These are phyloP conservation scores for Lamellibrachia satsuma DNA, from an alignment of 2,888 invertebrate genomes.

Conservation along the genomic window DNA sequence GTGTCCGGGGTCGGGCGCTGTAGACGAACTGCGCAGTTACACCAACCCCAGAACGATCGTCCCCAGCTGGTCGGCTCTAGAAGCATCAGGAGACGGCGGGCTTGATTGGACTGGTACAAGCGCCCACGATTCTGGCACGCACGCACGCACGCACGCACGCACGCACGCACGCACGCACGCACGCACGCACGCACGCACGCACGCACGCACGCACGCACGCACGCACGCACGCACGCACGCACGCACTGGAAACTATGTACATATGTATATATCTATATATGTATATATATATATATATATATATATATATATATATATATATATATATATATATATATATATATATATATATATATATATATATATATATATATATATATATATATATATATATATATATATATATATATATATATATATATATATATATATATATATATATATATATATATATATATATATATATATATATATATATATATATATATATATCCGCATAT, in stretches of 20 bases:
- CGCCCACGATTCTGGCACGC: too few relatives aligned
- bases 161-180: too few relatives aligned
- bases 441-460: neutral
- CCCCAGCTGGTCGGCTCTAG: too few relatives aligned
- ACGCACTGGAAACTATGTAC: too few relatives aligned
- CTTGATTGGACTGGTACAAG: neutral
- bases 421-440: neutral
- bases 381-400: neutral
- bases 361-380: neutral
- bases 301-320: neutral
- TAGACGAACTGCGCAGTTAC: too few relatives aligned
- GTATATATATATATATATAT: neutral
- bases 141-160: too few relatives aligned
- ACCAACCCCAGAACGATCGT: too few relatives aligned
- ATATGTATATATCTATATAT: neutral
- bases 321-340: neutral
- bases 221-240: too few relatives aligned
- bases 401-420: neutral
- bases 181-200: too few relatives aligned
- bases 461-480: neutral
- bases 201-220: too few relatives aligned
- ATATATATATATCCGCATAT: neutral
- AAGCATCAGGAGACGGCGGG: too few relatives aligned
- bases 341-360: neutral
- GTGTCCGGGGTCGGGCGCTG: too few relatives aligned